These are phyloP conservation scores for Atherinomorus stipes DNA, from an alignment of 2,113 vertebrate species.

Conservation along the genomic window DNA sequence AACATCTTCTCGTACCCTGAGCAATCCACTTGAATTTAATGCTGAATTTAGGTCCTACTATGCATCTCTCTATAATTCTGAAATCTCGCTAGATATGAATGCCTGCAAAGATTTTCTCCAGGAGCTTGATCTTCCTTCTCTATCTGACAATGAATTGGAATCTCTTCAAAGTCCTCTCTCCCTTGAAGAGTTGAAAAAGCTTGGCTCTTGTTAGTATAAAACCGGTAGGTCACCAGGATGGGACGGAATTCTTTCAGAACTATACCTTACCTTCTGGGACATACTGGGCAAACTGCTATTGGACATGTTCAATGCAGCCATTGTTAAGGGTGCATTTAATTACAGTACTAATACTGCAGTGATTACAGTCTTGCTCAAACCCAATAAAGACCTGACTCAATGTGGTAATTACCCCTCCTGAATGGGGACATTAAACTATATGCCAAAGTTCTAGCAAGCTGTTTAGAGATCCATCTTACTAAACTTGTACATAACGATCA, in stretches of 20 bases:
- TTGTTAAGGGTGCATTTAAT: background rate
- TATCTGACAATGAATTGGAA: background rate
- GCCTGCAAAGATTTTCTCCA: background rate
- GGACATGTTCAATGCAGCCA: background rate
- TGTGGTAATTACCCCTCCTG: background rate
- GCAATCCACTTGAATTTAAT: background rate
- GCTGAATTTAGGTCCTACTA: background rate
- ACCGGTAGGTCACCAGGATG: slow-evolving; percentile 1
- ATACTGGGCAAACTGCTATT: background rate
- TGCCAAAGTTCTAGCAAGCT: too few species aligned
- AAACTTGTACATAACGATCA: too few species aligned
- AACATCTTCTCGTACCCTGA: background rate
- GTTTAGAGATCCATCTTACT: too few species aligned
- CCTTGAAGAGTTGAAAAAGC: background rate
- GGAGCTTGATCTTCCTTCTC: background rate
- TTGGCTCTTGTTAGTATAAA: background rate
- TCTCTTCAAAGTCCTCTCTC: background rate
- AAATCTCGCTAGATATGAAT: background rate
- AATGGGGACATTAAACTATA: too few species aligned
- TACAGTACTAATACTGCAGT: background rate
- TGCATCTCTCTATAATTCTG: background rate
- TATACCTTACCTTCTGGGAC: background rate
- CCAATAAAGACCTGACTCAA: background rate
- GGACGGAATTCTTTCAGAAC: background rate
- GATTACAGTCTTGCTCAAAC: background rate